A percentile compares a stretch with the other conserved stretches of the same genome.
Conservation (phyloP, 2,888 invertebrate genomes). For the Drosophila mettleri region DNA sequence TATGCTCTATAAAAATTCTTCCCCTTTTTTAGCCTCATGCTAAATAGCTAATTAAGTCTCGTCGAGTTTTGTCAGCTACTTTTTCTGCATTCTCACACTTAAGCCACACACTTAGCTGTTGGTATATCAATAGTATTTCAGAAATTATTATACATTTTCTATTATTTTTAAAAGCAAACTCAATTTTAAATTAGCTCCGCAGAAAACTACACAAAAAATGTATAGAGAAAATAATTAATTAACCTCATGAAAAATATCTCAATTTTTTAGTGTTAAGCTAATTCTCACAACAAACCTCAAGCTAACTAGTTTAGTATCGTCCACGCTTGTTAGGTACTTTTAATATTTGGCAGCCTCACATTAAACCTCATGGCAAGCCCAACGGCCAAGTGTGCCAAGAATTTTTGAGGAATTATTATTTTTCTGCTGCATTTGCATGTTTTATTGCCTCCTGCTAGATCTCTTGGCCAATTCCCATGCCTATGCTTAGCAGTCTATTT, state of each 20-base stretch:
- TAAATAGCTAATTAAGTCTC: background rate
- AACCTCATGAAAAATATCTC: background rate
- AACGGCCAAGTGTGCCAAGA: background rate
- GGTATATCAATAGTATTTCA: too few species aligned
- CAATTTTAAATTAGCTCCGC: too few species aligned
- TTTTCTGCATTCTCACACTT: too few species aligned
- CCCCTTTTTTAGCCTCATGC: background rate
- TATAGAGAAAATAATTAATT: too few species aligned
- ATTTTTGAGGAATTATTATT: background rate
- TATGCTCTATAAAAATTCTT: too few species aligned
- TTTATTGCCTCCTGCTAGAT: background rate
- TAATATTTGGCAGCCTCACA: background rate
- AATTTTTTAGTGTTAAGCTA: too few species aligned
- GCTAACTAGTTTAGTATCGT: background rate
- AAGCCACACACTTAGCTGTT: too few species aligned
- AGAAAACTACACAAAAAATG: too few species aligned
- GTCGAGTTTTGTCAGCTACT: background rate
- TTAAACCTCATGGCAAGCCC: background rate
- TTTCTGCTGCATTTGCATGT: conserved; percentile 3
- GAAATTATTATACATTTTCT: too few species aligned
- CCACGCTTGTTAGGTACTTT: background rate
- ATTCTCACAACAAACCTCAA: background rate
- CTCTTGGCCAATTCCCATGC: background rate
- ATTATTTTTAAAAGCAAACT: too few species aligned
- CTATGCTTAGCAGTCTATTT: background rate